Base-by-base conservation (phyloP, 2,113 vertebrate species). In the Lophius piscatorius region DNA sequence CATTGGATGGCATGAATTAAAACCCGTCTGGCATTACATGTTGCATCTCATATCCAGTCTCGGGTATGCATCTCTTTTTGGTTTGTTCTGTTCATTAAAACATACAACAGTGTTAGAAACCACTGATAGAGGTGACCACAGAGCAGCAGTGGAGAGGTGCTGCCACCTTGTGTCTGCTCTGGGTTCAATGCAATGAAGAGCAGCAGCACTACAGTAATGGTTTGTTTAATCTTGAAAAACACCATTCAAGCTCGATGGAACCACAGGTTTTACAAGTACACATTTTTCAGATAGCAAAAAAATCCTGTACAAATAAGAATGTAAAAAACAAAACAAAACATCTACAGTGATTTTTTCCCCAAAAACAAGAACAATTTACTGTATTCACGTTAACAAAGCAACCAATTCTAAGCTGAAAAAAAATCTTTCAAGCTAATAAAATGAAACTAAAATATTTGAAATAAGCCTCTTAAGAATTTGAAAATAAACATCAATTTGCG, bases 211-310 rank as follows among this genome's bases (percentile, higher is more conserved):
- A 80, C 70, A 79, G 78, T 90, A 86, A 80, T 78, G 44, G 88
- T 91, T 89, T 88, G 88, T 91, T 44, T 70, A 88, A 94, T 95
- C 94, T 94, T 86, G 94, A 96, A 97, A 97, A 95, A 95, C 92
- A 83, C 93, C 94, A 93, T 92, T 92, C 94, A 95, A 96, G 92
- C 92, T 93, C 92, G 94, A 91, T 92, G 92, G 90, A 93, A 95
- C 90, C 93, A 96, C 94, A 95, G 91, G 92, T 93, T 95, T 93
- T 88, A 95, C 94, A 95, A 87, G 83, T 91, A 94, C 89, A 87
- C 83, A 74, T 76, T 93, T 93, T 92, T 94, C 89, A 95, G 88
- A 93, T 88, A 87, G 89, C 86, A 92, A 91, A 94, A 84, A 88
- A 31, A 9, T 28, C 23, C 67, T 46, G 52, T 29, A 66, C 11